These are phyloP conservation scores for Tenebrio molitor DNA, from an alignment of 1,140 invertebrate genomes.

Conservation along the genomic window DNA sequence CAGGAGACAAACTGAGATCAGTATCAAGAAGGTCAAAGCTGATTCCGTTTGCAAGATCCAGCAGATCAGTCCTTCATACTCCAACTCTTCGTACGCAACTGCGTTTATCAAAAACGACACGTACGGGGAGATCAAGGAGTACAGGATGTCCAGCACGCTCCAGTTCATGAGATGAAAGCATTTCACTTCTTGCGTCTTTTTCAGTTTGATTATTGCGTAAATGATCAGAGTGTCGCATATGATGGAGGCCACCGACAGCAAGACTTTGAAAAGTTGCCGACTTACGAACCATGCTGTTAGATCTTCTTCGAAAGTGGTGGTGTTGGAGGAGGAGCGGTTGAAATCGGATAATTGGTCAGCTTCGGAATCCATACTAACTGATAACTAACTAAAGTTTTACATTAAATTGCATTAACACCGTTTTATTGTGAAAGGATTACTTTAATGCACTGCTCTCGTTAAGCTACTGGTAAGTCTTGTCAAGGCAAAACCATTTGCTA, in stretches of 20 bases:
- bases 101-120: not conserved
- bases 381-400: too few relatives aligned
- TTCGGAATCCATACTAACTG: not conserved
- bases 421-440: too few relatives aligned
- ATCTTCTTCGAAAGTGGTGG: not conserved
- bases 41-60: constrained; percentile 12
- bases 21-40: not conserved
- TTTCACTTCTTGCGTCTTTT: not conserved
- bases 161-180: constrained; percentile 7
- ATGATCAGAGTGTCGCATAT: constrained; percentile 4
- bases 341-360: not conserved
- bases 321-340: not conserved
- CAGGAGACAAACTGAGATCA: not conserved
- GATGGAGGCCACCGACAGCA: constrained; percentile 6
- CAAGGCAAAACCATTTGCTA: constrained; percentile 7
- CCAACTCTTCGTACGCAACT: not conserved
- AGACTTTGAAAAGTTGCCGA: constrained; percentile 5
- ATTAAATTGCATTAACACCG: too few relatives aligned
- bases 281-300: not conserved
- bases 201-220: constrained; percentile 6
- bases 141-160: not conserved
- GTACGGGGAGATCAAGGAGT: not conserved
- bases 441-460: not conserved
- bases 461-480: not conserved
- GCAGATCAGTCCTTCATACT: constrained; percentile 7